A percentile compares a stretch with the other conserved stretches of the same genome.
Evolutionary conservation across 1,140 invertebrate genomes (phyloP).

Genomic region (Hydropsyche tenuis): DNA sequence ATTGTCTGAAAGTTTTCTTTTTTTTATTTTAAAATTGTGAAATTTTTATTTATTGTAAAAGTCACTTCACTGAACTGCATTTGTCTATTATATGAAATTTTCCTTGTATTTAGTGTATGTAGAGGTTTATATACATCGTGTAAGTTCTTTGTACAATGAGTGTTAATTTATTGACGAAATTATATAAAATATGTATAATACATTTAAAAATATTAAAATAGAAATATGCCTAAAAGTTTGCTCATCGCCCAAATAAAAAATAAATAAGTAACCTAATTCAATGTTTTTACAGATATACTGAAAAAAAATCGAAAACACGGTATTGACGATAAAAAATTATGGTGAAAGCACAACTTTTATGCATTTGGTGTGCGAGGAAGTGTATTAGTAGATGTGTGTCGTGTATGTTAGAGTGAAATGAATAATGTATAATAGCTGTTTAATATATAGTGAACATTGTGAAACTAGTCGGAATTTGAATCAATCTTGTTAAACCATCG

Average conservation of each 20-base stretch:
- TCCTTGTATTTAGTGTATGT: slow-evolving; percentile 47
- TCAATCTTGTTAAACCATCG: not conserved
- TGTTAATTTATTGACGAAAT: slow-evolving; percentile 47
- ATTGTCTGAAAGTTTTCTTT: too few species aligned
- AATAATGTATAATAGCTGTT: too few species aligned
- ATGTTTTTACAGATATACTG: too few species aligned
- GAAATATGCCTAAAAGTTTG: too few species aligned
- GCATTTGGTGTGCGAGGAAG: not conserved
- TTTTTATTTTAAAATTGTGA: too few species aligned
- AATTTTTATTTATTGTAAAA: too few species aligned
- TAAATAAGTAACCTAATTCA: too few species aligned
- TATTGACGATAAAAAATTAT: too few species aligned
- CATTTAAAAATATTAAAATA: not conserved
- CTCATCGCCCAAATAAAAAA: too few species aligned
- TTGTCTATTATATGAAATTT: not conserved
- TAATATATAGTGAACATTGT: not conserved
- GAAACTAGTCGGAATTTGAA: slow-evolving; percentile 15
- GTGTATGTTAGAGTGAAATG: not conserved
- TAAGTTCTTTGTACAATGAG: slow-evolving; percentile 45
- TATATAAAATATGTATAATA: not conserved
- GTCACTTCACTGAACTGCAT: not conserved
- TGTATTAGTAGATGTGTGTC: not conserved
- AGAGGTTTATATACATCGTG: slow-evolving; percentile 35
- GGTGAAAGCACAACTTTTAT: too few species aligned
- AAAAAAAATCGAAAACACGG: too few species aligned